Evolutionary conservation across 1,140 invertebrate species (phyloP), one percentile per base, ranked within the genome.

Genomic region (Vanessa tameamea): DNA sequence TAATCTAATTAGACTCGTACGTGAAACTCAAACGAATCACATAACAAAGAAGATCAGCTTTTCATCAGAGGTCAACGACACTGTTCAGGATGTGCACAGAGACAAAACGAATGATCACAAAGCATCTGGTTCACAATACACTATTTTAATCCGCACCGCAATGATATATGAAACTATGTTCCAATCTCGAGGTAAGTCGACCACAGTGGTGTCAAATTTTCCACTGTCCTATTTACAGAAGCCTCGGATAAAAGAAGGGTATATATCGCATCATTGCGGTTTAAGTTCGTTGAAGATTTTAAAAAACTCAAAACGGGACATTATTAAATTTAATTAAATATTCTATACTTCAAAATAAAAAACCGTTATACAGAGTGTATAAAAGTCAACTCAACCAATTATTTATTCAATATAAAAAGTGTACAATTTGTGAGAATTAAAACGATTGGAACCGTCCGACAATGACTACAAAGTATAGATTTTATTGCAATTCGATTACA

Each of bases 41-140:
- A 83, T 82, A 55, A 87, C 80, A 87, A 87, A 82, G 80, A 84
- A 87, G 80, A 87, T 87, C 81, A 76, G 79, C 85, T 88, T 89
- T 90, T 87, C 85, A 87, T 82, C 73, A 80, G 78, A 80, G 87
- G 83, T 90, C 83, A 80, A 76, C 76, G 83, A 80, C 84, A 77
- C 78, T 78, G 87, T 91, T 90, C 90, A 92, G 90, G 88, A 92
- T 92, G 85, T 90, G 86, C 80, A 82, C 88, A 88, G 78, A 87
- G 82, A 90, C 88, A 90, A 92, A 89, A 88, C 83, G 88, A 91
- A 86, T 81, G 82, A 78, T 74, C 77, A 89, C 84, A 87, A 88
- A 81, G 78, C 75, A 82, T 85, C 76, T 75, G 72, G 72, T 68
- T 65, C 64, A 81, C 78, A 81, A 77, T 80, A 82, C 78, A 82